A percentile compares a stretch with the other conserved stretches of the same genome.
Evolutionary conservation across 2,113 vertebrate genomes (phyloP).

Genomic region (Limnothrissa miodon): DNA sequence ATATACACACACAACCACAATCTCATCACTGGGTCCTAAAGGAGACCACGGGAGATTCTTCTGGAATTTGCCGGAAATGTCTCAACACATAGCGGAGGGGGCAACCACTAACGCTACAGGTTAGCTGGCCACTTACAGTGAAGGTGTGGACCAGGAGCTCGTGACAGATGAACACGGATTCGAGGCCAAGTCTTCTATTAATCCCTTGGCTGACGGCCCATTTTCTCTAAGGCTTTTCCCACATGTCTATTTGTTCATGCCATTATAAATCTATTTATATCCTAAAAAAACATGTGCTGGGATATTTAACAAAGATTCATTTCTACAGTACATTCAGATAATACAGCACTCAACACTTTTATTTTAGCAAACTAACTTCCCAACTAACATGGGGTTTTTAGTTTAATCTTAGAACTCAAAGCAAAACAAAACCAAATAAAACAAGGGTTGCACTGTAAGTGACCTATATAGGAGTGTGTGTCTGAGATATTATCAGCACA

Average conservation of each 20-base stretch:
- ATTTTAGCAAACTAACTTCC: background rate
- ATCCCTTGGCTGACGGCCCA: background rate
- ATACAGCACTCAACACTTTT: background rate
- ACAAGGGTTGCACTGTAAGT: background rate
- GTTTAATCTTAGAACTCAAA: too few species aligned
- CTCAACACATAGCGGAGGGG: background rate
- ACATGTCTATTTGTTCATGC: background rate
- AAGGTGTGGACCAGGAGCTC: background rate
- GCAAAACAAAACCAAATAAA: background rate
- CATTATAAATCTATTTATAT: background rate
- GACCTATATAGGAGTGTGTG: background rate
- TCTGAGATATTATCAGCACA: background rate
- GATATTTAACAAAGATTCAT: background rate
- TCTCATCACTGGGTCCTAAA: background rate
- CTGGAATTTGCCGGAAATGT: background rate
- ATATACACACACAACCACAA: too few species aligned
- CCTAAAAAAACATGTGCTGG: background rate
- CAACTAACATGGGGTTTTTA: background rate
- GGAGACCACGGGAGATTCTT: background rate
- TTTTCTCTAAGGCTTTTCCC: background rate
- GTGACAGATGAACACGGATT: background rate
- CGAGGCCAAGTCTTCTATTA: background rate
- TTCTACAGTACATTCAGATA: background rate
- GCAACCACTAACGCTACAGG: background rate
- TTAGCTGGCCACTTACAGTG: background rate